Base-by-base conservation (phyloP, 2,113 vertebrate genomes). In the Semicossyphus pulcher region DNA sequence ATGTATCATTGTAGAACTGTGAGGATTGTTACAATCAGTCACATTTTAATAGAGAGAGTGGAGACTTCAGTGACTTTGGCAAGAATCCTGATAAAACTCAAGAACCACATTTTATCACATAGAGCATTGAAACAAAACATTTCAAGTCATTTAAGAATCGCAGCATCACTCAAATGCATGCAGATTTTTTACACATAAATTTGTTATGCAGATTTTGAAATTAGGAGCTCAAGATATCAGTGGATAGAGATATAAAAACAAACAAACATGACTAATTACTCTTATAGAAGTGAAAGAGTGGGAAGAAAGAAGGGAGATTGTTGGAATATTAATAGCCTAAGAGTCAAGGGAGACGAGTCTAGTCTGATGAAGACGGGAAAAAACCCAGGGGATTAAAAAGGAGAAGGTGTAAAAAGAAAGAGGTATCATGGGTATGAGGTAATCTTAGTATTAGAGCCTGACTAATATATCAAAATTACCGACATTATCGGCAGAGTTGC, bases 31-130 rank as follows among this genome's bases (percentile, higher is more conserved):
- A 34, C 12, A 56, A 25, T 41, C 16, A 28, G 7, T 29, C 23
- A 76, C 2, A 47, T 31, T 39, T 58, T 71, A 26, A 65, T 12
- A 29, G 11, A 59, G 36, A 67, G 8, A 31, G 7, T 2, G 48
- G 79, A 87, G 80, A 80, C 37, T 15, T 61, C 52, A 66, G 70
- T 88, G 89, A 92, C 79, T 90, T 93, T 88, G 84, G 86, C 86
- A 78, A 57, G 36, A 81, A 71, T 70, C 60, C 23, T 59, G 51
- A 75, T 82, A 61, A 76, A 79, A 72, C 11, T 79, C 48, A 79
- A 76, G 12, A 82, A 83, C 10, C 68, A 78, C n/a, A 71, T 69
- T 78, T 85, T 28, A 72, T 68, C 56, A 62, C 23, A 88, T 32
- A 59, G 4, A 68, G 29, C 51, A 18, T 61, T 3, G 37, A 77